Evolutionary conservation across 2,888 invertebrate species (phyloP), one percentile per base, ranked within the genome.

Genomic region (Tachina fera): DNA sequence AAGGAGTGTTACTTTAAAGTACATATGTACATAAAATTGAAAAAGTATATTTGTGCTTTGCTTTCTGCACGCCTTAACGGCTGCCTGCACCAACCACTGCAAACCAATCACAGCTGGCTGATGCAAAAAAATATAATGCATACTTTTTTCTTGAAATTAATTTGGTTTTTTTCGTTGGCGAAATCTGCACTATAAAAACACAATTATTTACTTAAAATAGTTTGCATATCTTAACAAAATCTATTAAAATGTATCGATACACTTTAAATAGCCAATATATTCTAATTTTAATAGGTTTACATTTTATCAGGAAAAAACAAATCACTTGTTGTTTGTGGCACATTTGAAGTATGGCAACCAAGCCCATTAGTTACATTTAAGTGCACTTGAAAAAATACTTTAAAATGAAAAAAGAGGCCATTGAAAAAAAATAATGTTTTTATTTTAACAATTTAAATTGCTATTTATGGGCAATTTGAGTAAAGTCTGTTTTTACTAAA

Each of bases 381-480:
- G 75, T 76, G 82, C 56, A 70, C 82, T 82, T 82, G 82, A 76
- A 82, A 51, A 61, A 74, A 81, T 76, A 67, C 68, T 68, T 77
- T 74, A 56, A 45, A 56, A 19, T 65, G 1, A 58, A 19, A 67
- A 60, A 53, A 58, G 31, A 68, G 19, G 8, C 8, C 39, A 39
- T 13, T n/a, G 5, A 14, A 60, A 56, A 45, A 76, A 45, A 58
- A 60, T 47, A 58, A 67, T 9, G 39, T 61, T 70, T 72, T 13
- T 49, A 65, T 65, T 72, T 80, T 65, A 81, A 81, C 75, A 75
- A 74, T 81, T 68, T 81, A 75, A 81, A 81, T 75, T 75, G 68
- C 75, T 76, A 70, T 82, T 82, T 82, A 82, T 76, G 75, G 75
- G 63, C 60, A 56, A 70, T 76, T 82, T 81, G 68, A 53, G 19